Evolutionary conservation across 2,113 vertebrate species (phyloP), one percentile per base, ranked within the genome.

Genomic region (Gymnocephalus cernua): DNA sequence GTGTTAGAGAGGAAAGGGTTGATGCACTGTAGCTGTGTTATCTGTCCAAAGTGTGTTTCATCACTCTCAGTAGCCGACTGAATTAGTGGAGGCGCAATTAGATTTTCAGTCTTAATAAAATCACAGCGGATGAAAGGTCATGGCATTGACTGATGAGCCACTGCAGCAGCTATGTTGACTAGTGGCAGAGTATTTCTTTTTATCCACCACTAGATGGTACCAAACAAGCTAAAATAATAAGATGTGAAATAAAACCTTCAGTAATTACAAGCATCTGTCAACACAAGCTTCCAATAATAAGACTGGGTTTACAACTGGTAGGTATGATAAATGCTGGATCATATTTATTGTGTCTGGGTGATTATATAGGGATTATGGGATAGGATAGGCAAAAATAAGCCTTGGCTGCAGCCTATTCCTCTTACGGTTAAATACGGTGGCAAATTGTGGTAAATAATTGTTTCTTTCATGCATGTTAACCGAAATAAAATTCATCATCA

Each of bases 21-120:
- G 63, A 62, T 53, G 7, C 45, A 41, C 32, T n/a, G 21, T 19
- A 25, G 57, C 53, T 38, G 19, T 41, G 18, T 64, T 27, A 56
- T 77, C 54, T 63, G 35, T 66, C 13, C 19, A 83, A 48, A 27
- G 23, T 38, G 71, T 8, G 14, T 41, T 78, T 82, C 64, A 84
- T 79, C 66, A 66, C 56, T 76, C 67, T 80, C 76, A 58, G 67
- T 27, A 47, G n/a, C 32, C 68, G 61, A 84, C 53, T 59, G 32
- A 77, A 84, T 90, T 83, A 89, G 75, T 15, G 11, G 23, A 47
- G 44, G 11, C 23, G 1, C 13, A 65, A 89, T 90, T 84, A 47
- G 74, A 87, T 90, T 89, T 89, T 80, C 35, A 27, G 64, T 25
- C 35, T 51, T 86, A 84, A 91, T 81, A 71, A 83, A 70, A 90